Conservation (phyloP, 2,113 vertebrate genomes). For the Hypocryptadius cinnamomeus region DNA sequence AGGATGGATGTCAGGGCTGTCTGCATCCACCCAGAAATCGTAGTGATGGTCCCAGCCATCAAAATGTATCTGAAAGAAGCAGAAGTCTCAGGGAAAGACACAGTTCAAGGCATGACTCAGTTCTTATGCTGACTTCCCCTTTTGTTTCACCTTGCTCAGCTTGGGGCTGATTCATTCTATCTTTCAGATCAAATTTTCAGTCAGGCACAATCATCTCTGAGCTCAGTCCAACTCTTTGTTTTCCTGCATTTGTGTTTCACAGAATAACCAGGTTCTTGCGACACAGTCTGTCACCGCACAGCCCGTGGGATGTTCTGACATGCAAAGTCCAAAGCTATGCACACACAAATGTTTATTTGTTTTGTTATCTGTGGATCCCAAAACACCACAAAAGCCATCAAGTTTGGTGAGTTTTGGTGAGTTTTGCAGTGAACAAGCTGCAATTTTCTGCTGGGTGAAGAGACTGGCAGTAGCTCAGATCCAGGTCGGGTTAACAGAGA, state of each 20-base stretch:
- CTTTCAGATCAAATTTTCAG: background rate
- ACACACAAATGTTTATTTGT: background rate
- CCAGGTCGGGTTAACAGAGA: background rate
- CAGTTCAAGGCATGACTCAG: background rate
- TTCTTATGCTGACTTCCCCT: background rate
- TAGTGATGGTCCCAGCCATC: constrained; percentile 84
- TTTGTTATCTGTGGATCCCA: background rate
- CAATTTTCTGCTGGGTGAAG: background rate
- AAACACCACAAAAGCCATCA: background rate
- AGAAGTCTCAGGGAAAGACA: background rate
- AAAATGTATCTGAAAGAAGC: constrained; percentile 80
- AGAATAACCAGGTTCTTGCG: background rate
- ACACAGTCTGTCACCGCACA: background rate
- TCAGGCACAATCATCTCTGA: background rate
- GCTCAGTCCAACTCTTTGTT: background rate
- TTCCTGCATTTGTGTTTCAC: background rate
- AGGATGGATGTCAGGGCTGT: constrained; percentile 84
- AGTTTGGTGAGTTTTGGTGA: rapidly evolving
- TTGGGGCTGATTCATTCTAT: background rate
- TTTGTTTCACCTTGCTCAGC: background rate
- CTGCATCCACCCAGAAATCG: constrained; percentile 85
- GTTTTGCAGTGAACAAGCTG: background rate
- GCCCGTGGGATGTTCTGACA: background rate
- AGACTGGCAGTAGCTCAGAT: background rate
- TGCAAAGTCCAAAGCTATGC: background rate